These are phyloP conservation scores for Barypeithes pellucidus DNA, from an alignment of 2,888 invertebrate genomes.

Conservation along the genomic window DNA sequence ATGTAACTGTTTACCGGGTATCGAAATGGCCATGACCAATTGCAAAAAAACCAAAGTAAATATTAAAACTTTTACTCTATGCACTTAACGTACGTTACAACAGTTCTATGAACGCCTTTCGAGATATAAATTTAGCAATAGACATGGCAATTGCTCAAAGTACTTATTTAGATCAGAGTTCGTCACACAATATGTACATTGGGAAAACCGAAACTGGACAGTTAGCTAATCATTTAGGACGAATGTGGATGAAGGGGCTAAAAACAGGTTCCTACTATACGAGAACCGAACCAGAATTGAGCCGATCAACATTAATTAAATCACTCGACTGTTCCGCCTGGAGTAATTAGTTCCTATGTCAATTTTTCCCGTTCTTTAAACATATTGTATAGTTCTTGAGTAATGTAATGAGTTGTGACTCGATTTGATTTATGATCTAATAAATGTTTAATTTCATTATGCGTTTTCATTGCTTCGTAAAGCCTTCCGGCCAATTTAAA, in stretches of 20 bases:
- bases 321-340: neutral
- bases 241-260: neutral
- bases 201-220: neutral
- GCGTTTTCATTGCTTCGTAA: constrained; percentile 3
- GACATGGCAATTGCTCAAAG: constrained; percentile 18
- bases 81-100: constrained; percentile 1
- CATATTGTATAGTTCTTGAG: constrained; percentile 3
- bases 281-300: constrained; percentile 8
- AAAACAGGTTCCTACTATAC: constrained; percentile 15
- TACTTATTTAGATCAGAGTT: constrained; percentile 12
- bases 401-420: neutral
- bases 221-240: constrained; percentile 1
- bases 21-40: neutral
- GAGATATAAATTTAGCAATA: neutral
- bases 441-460: constrained; percentile 3
- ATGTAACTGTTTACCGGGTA: constrained; percentile 14
- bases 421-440: neutral
- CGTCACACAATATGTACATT: neutral
- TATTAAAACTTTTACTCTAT: neutral
- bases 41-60: neutral
- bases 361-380: neutral
- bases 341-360: neutral
- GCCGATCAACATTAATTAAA: neutral
- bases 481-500: neutral
- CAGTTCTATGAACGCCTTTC: neutral